Evolutionary conservation across 2,113 vertebrate species (phyloP).

Genomic region (Monopterus albus): DNA sequence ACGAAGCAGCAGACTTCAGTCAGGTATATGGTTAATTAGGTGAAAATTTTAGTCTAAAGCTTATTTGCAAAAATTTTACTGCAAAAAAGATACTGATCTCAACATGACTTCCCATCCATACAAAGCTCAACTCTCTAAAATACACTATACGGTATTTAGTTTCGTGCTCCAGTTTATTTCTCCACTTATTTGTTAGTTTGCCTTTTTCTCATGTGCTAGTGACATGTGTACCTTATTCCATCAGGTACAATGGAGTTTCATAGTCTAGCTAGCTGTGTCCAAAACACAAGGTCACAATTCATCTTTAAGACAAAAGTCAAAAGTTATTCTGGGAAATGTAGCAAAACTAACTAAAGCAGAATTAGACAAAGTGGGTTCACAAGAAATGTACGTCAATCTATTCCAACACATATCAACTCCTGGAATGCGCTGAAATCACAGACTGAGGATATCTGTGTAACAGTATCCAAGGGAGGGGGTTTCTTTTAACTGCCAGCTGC

Average conservation of each 20-base stretch:
- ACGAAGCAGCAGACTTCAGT: slow-evolving; percentile 35
- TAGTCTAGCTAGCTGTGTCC: not conserved
- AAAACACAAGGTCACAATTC: slow-evolving; percentile 25
- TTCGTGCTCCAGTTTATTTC: too few relatives aligned
- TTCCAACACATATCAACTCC: slow-evolving; percentile 50
- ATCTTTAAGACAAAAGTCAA: not conserved
- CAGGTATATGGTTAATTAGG: slow-evolving; percentile 22
- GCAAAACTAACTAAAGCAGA: not conserved
- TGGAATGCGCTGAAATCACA: slow-evolving; percentile 60
- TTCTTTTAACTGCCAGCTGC: slow-evolving; percentile 75
- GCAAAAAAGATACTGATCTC: too few relatives aligned
- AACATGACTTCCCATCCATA: too few relatives aligned
- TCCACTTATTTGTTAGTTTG: too few relatives aligned
- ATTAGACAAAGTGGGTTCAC: slow-evolving; percentile 2
- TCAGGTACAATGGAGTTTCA: too few relatives aligned
- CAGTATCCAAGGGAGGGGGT: slow-evolving; percentile 54
- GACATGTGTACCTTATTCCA: too few relatives aligned
- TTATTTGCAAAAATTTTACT: not conserved
- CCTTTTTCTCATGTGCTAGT: too few relatives aligned
- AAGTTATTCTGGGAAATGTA: slow-evolving; percentile 25
- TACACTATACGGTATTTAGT: too few relatives aligned
- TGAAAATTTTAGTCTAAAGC: not conserved
- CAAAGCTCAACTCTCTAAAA: too few relatives aligned
- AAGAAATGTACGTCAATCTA: slow-evolving; percentile 19
- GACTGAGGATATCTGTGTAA: slow-evolving; percentile 66